Percentiles rank a stretch among this genome's conserved stretches.
Conservation (phyloP, 64 coral and sea anemone species). For the Dendronephthya gigantea region DNA sequence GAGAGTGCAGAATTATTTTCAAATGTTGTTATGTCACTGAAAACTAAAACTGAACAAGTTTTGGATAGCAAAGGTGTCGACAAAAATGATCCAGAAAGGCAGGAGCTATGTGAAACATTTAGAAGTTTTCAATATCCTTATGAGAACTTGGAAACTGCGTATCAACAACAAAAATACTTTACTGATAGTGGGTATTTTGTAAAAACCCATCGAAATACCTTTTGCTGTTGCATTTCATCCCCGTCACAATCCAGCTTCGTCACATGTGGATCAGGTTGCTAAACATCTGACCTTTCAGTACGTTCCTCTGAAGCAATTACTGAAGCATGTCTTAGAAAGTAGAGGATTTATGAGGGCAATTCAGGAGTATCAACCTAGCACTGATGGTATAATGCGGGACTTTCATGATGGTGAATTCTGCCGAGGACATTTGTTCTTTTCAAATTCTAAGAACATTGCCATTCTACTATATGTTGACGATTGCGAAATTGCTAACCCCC, state of each 20-base stretch:
- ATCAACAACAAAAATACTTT: slow-evolving; percentile 3
- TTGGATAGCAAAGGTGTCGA: not conserved
- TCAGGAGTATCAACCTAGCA: too few relatives aligned
- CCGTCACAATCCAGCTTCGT: too few relatives aligned
- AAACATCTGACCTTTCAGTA: not conserved
- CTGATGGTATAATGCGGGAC: not conserved
- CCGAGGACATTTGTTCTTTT: not conserved
- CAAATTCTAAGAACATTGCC: not conserved
- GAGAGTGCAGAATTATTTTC: too few relatives aligned
- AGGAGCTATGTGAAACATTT: not conserved
- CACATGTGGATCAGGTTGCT: too few relatives aligned
- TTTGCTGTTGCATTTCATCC: too few relatives aligned
- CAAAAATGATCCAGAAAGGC: not conserved
- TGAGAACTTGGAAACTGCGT: not conserved
- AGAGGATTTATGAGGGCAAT: not conserved
- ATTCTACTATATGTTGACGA: not conserved
- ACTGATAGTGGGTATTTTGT: not conserved
- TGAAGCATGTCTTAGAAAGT: not conserved
- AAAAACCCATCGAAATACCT: not conserved
- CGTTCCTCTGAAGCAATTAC: not conserved
- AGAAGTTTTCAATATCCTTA: not conserved
- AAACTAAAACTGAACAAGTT: not conserved
- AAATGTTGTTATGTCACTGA: too few relatives aligned
- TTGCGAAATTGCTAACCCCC: slow-evolving; percentile 9
- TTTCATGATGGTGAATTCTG: not conserved